A percentile compares a stretch with the other conserved stretches of the same genome.
phyloP scores from a whole-genome alignment of 2,797 vertebrate genomes.

The Falco rusticolus region DNA sequence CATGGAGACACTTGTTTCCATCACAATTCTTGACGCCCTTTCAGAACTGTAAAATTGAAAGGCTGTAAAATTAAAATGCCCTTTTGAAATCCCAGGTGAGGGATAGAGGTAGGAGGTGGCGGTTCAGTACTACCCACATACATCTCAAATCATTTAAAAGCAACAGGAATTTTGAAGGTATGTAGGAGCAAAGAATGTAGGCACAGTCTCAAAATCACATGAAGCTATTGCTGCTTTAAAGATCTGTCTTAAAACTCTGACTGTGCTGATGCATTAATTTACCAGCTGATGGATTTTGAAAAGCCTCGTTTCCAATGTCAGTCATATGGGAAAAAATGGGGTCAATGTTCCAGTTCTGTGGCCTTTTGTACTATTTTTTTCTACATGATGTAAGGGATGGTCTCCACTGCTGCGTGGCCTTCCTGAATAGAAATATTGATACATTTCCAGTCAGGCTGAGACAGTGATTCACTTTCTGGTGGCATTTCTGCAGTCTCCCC shows the following conservation, averaged over 20 bases:
- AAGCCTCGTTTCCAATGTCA: not conserved
- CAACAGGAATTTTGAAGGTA: not conserved
- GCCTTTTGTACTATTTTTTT: not conserved
- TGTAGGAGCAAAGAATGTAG: not conserved
- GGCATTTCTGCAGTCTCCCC: conserved; percentile 5
- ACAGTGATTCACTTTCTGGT: conserved; percentile 30
- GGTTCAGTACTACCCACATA: not conserved
- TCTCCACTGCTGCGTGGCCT: not conserved
- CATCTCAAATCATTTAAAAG: not conserved
- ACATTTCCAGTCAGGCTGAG: conserved; percentile 32
- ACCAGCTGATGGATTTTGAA: not conserved
- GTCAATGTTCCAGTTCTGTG: not conserved
- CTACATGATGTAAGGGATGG: not conserved
- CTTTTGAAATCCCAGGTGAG: not conserved
- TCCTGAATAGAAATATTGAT: conserved; percentile 26
- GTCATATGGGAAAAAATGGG: not conserved
- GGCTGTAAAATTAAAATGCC: not conserved
- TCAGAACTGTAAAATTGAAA: not conserved
- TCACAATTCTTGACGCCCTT: not conserved
- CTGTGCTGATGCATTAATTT: not conserved
- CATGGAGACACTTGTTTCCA: not conserved
- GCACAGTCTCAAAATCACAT: not conserved
- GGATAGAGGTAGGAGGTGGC: not conserved
- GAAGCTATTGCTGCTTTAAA: not conserved
- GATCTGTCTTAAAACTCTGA: not conserved